A percentile compares a stretch with the other conserved stretches of the same genome.
These are phyloP conservation scores for Machimus rusticus DNA, from an alignment of 2,888 invertebrate species.

Conservation along the genomic window DNA sequence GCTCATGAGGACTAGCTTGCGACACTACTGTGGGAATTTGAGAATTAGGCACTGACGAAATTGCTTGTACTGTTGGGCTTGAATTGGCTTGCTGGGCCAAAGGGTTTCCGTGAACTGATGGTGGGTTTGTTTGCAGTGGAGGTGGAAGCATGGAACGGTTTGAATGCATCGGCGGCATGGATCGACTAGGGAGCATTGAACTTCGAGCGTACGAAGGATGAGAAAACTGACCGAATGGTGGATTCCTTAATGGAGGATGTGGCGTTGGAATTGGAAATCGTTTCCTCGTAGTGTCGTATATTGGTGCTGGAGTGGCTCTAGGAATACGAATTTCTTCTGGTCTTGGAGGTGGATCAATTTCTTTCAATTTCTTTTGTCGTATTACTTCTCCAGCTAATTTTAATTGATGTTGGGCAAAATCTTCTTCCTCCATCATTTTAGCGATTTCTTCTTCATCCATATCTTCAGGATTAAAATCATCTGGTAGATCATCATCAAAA, in stretches of 20 bases:
- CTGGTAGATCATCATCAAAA: slow-evolving; percentile 59
- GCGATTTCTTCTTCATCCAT: slow-evolving; percentile 64
- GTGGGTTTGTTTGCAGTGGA: slow-evolving; percentile 42
- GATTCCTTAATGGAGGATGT: slow-evolving; percentile 54
- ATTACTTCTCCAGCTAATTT: slow-evolving; percentile 59
- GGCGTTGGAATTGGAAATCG: slow-evolving; percentile 61
- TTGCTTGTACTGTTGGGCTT: slow-evolving; percentile 46
- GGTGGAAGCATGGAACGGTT: neutral
- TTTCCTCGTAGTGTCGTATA: slow-evolving; percentile 62
- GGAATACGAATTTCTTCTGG: slow-evolving; percentile 49
- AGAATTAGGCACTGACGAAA: slow-evolving; percentile 41
- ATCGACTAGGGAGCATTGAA: neutral
- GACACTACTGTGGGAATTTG: slow-evolving; percentile 38
- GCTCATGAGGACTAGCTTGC: slow-evolving; percentile 20
- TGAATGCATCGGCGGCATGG: neutral
- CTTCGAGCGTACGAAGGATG: slow-evolving; percentile 11
- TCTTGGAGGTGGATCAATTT: slow-evolving; percentile 59
- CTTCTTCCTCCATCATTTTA: slow-evolving; percentile 72
- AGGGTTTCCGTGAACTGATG: slow-evolving; percentile 40
- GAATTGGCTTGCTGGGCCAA: neutral
- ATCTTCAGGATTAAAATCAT: slow-evolving; percentile 64
- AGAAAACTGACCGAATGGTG: neutral
- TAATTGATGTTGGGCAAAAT: slow-evolving; percentile 67
- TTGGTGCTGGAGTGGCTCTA: slow-evolving; percentile 58
- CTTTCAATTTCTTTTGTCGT: slow-evolving; percentile 67